phyloP scores from a whole-genome alignment of 1,140 invertebrate species.

The Zaprionus davidi region DNA sequence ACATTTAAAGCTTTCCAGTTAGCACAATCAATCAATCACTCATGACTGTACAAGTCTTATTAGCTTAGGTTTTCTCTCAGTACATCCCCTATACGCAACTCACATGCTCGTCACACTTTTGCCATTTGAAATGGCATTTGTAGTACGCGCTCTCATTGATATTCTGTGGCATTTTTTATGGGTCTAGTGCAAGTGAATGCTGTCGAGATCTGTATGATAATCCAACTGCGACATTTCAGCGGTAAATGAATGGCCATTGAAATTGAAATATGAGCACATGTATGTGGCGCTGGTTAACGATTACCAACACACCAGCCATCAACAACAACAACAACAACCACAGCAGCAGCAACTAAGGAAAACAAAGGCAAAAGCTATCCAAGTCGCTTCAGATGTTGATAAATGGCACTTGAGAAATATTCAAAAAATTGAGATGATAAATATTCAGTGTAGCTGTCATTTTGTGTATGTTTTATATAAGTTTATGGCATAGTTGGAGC shows the following conservation, averaged over 20 bases:
- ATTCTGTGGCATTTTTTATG: constrained; percentile 66
- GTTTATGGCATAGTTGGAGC: constrained; percentile 9
- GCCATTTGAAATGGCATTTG: constrained; percentile 65
- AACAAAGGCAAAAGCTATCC: constrained; percentile 24
- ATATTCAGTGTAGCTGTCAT: constrained; percentile 19
- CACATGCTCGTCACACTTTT: constrained; percentile 34
- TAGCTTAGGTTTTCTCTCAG: constrained; percentile 14
- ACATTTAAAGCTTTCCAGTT: background rate
- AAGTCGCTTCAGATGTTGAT: constrained; percentile 36
- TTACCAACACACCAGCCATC: background rate
- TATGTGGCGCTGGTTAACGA: constrained; percentile 5
- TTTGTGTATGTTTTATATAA: constrained; percentile 5
- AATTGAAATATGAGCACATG: constrained; percentile 54
- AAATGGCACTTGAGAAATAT: constrained; percentile 48
- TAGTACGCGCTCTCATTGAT: constrained; percentile 66
- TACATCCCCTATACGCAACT: constrained; percentile 40
- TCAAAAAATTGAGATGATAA: constrained; percentile 44
- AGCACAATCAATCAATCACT: background rate
- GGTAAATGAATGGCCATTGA: constrained; percentile 58
- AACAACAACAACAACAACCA: constrained; percentile 13
- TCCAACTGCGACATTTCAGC: constrained; percentile 53
- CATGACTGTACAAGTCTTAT: background rate
- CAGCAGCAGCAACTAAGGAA: background rate
- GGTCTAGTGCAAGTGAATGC: constrained; percentile 59
- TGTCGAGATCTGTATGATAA: constrained; percentile 55